Evolutionary conservation across 2,888 invertebrate species (phyloP), one percentile per base, ranked within the genome.

Genomic region (Sepiola atlantica): DNA sequence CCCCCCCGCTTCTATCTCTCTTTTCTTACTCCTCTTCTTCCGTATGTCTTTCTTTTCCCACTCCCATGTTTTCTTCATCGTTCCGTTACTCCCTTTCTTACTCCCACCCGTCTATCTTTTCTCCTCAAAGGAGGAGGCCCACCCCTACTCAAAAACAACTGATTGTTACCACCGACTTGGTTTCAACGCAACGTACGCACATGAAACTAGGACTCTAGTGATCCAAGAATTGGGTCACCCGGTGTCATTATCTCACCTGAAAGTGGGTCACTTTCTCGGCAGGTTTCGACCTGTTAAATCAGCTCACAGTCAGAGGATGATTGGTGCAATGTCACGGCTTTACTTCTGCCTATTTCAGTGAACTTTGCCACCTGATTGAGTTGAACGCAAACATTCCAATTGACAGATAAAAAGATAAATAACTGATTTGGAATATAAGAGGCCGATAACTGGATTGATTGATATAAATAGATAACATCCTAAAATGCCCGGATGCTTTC

Each of bases 161-260:
- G 61, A 21, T 24, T 21, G 61, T n/a, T 77, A 32, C 77, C n/a
- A 14, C 77, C 77, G 16, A 16, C n/a, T 77, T 6, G 77, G 12
- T 12, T 45, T 45, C 14, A 32, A 61, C 10, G 10, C 10, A 24
- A 0, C n/a, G 77, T 16, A n/a, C 14, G 8, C 8, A n/a, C n/a
- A 14, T n/a, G 32, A 77, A 77, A 77, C 32, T n/a, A 77, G 77
- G 77, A 32, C 77, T 77, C 77, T 77, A 77, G 77, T 77, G 77
- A 77, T 77, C n/a, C 77, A 77, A 77, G 77, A 77, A 77, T 77
- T 77, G 16, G 77, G 77, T 77, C 77, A 77, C 4, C 77, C 32
- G 77, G 77, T 77, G 77, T 77, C 77, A 77, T 77, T 77, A 77
- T 77, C 77, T 77, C 77, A 77, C 77, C 32, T 77, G 77, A 77